Conservation (phyloP, 2,888 invertebrate species). For the Matsumyia berberina region DNA sequence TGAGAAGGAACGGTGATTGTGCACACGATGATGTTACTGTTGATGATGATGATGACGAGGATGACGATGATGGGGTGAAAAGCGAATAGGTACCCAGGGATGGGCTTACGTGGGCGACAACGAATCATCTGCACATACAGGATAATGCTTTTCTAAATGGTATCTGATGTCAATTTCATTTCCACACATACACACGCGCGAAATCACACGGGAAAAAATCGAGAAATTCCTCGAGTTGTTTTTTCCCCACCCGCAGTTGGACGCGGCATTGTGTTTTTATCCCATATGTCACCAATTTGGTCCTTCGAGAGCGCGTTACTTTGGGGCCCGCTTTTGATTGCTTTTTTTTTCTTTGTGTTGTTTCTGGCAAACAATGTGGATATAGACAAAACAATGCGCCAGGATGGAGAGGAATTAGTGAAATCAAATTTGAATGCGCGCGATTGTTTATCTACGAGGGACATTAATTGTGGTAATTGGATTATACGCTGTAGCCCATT, state of each 20-base stretch:
- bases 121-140: constrained; percentile 31
- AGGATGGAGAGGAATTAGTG: constrained; percentile 46
- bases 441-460: constrained; percentile 34
- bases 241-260: constrained; percentile 15
- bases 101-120: constrained; percentile 1
- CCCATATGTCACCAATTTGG: constrained; percentile 57
- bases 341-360: constrained; percentile 32
- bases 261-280: constrained; percentile 24
- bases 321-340: constrained; percentile 50
- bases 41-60: constrained; percentile 47
- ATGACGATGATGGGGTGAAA: constrained; percentile 54
- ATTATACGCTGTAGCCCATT: constrained; percentile 28
- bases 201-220: neutral
- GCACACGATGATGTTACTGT: constrained; percentile 59
- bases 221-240: neutral
- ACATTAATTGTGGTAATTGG: constrained; percentile 48
- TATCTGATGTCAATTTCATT: constrained; percentile 71
- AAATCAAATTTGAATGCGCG: constrained; percentile 55
- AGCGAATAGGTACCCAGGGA: constrained; percentile 11
- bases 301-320: constrained; percentile 32
- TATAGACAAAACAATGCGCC: constrained; percentile 39
- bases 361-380: constrained; percentile 49
- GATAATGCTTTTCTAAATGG: constrained; percentile 70
- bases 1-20: constrained; percentile 18
- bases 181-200: constrained; percentile 20